Percentiles rank a stretch among this genome's conserved stretches.
Evolutionary conservation across 1,140 invertebrate species (phyloP).

Genomic region (Kradibia gibbosae): DNA sequence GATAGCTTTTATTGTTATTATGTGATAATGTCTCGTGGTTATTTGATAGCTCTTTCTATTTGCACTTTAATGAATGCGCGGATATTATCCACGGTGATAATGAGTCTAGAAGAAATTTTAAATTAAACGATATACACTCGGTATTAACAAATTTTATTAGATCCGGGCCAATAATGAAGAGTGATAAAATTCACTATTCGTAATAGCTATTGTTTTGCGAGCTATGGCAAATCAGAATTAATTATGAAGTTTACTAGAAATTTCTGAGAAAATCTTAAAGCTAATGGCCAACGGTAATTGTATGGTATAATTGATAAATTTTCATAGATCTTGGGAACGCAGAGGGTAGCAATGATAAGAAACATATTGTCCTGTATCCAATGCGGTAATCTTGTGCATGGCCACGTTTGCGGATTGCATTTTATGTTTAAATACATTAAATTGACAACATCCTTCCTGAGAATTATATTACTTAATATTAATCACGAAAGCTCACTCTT

Average conservation of each 20-base stretch:
- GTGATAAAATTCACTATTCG: no score
- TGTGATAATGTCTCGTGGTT: no score
- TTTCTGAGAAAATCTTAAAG: background rate
- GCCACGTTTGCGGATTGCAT: slow-evolving; percentile 35
- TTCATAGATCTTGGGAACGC: background rate
- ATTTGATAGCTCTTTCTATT: no score
- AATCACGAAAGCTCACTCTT: background rate
- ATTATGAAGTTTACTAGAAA: background rate
- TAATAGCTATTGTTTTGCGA: no score
- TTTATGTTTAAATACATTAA: background rate
- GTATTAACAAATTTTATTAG: no score
- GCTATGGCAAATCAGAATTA: background rate
- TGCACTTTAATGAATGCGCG: no score
- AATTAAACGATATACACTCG: no score
- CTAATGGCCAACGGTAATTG: background rate
- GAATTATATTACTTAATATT: background rate
- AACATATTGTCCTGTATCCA: background rate
- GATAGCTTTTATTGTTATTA: no score
- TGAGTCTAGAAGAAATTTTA: no score
- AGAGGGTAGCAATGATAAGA: background rate
- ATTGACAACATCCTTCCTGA: background rate
- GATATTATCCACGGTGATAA: no score
- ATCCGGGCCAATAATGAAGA: no score
- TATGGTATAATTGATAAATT: background rate
- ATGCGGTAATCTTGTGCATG: slow-evolving; percentile 26